These are phyloP conservation scores for Brenthis daphne DNA, from an alignment of 2,888 invertebrate species.

Conservation along the genomic window DNA sequence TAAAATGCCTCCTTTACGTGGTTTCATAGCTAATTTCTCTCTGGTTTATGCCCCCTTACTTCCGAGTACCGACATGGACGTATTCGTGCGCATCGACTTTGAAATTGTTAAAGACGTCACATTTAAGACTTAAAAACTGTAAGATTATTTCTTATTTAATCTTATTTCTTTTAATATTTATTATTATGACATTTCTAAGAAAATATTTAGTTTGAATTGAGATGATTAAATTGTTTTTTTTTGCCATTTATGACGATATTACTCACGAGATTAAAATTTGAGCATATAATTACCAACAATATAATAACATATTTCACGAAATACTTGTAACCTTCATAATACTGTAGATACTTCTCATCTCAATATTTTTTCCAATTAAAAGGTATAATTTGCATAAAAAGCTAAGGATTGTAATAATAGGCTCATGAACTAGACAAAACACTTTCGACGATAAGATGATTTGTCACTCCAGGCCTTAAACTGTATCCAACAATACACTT, in stretches of 20 bases:
- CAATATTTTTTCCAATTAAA: no score
- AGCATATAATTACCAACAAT: no score
- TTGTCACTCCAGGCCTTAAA: slow-evolving; percentile 27
- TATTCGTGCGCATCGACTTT: neutral
- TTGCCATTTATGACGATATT: no score
- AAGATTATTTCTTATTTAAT: neutral
- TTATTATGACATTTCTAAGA: no score
- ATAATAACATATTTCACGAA: no score
- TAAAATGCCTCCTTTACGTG: slow-evolving; percentile 17
- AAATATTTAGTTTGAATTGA: no score
- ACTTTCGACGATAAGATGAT: slow-evolving; percentile 26
- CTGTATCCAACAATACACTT: slow-evolving; percentile 30
- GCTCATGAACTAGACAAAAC: slow-evolving; percentile 21
- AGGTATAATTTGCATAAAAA: neutral
- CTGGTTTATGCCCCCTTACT: slow-evolving; percentile 18
- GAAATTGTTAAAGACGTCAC: slow-evolving; percentile 5
- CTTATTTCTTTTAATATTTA: no score
- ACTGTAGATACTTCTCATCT: no score
- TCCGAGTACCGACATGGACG: neutral
- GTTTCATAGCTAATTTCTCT: slow-evolving; percentile 22
- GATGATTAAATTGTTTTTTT: no score
- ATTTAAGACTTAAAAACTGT: slow-evolving; percentile 9
- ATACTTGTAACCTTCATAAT: no score
- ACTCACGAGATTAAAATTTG: no score
- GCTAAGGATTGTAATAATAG: slow-evolving; percentile 8